phyloP scores from a whole-genome alignment of 1,140 invertebrate genomes.

The Penaeus vannamei region DNA sequence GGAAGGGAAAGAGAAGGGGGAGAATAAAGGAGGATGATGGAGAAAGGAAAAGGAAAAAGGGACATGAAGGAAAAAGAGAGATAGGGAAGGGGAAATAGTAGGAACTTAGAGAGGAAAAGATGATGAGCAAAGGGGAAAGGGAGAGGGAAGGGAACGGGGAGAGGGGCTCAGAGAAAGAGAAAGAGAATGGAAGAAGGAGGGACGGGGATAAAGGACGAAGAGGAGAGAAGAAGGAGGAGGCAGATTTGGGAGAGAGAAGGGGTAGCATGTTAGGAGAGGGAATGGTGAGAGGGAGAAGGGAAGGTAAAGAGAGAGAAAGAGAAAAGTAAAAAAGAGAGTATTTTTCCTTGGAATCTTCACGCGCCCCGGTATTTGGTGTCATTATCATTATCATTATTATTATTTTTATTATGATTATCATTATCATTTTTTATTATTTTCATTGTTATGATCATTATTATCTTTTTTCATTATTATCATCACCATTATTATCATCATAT shows the following conservation, averaged over 20 bases:
- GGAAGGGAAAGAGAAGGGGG: background rate
- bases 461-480: slow-evolving; percentile 12
- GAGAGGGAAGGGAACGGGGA: background rate
- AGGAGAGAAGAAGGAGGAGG: background rate
- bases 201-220: background rate
- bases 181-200: background rate
- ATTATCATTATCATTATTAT: background rate
- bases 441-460: too few relatives aligned
- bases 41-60: too few relatives aligned
- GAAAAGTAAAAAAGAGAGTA: background rate
- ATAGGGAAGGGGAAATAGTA: background rate
- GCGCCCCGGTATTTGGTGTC: too few relatives aligned
- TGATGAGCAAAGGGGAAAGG: background rate
- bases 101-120: background rate
- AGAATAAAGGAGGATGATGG: too few relatives aligned
- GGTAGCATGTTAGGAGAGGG: background rate
- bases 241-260: too few relatives aligned
- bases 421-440: background rate
- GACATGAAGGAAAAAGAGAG: too few relatives aligned
- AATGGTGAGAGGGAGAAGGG: too few relatives aligned
- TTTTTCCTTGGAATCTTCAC: too few relatives aligned
- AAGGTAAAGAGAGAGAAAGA: background rate
- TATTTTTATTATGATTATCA: background rate
- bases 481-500: too few relatives aligned
- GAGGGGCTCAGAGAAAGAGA: background rate